phyloP scores from a whole-genome alignment of 2,888 invertebrate species.

The Yponomeuta cagnagella region DNA sequence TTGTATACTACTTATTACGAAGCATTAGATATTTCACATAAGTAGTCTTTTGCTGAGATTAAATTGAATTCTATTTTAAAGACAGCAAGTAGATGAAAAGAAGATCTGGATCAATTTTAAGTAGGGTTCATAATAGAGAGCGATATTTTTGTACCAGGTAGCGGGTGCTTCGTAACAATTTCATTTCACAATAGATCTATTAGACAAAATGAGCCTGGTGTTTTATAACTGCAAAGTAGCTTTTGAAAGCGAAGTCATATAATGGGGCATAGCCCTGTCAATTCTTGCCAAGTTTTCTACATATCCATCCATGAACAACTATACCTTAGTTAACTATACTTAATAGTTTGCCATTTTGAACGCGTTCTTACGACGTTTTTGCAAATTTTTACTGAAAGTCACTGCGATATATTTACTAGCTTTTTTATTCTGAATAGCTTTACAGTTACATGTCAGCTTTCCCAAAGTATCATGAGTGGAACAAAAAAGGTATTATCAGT shows the following conservation, averaged over 20 bases:
- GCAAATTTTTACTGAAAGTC: constrained; percentile 37
- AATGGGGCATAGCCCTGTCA: constrained; percentile 45
- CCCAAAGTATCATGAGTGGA: constrained; percentile 41
- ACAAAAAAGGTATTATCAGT: constrained; percentile 47
- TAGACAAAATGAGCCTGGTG: constrained; percentile 48
- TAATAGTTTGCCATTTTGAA: constrained; percentile 36
- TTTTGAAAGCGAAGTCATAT: constrained; percentile 44
- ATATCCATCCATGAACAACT: constrained; percentile 66
- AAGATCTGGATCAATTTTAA: constrained; percentile 58
- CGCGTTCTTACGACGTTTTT: neutral
- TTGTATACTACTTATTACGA: constrained; percentile 51
- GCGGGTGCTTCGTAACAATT: constrained; percentile 64
- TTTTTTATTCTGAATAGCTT: constrained; percentile 60
- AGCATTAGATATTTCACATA: constrained; percentile 47
- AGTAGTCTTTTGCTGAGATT: constrained; percentile 45
- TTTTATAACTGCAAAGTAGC: constrained; percentile 60
- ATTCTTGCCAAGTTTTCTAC: constrained; percentile 59
- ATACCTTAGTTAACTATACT: constrained; percentile 28
- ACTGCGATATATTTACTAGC: constrained; percentile 52
- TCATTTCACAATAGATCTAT: constrained; percentile 57
- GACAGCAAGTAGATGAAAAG: constrained; percentile 35
- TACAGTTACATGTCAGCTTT: constrained; percentile 73
- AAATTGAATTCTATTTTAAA: constrained; percentile 43
- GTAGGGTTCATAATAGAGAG: constrained; percentile 57
- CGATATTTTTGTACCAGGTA: constrained; percentile 66